phyloP scores from a whole-genome alignment of 2,888 invertebrate species.

The Aradus depressus region DNA sequence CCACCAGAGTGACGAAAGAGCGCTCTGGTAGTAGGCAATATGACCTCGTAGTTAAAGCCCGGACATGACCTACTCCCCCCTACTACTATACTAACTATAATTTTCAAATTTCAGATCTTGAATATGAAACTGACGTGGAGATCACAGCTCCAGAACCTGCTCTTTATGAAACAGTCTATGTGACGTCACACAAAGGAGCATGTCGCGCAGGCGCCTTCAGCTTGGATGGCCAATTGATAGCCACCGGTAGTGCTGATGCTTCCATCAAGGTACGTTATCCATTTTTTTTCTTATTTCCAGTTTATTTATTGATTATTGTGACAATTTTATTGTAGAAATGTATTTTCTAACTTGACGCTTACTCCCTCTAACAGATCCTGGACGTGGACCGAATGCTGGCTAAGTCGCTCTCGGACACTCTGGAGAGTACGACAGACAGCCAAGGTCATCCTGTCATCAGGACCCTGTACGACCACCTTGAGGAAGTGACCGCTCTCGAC shows the following conservation, averaged over 20 bases:
- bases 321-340: background rate
- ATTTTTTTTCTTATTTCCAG: no score
- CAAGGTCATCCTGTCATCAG: constrained; percentile 97
- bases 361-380: constrained; percentile 51
- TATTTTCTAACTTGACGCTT: background rate
- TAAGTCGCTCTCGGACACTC: constrained; percentile 87
- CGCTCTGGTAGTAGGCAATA: no score
- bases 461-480: constrained; percentile 92
- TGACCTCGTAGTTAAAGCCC: no score
- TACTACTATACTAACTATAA: no score
- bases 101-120: constrained; percentile 65
- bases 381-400: constrained; percentile 99
- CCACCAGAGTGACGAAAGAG: no score
- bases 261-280: constrained; percentile 71
- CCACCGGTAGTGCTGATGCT: constrained; percentile 96
- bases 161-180: constrained; percentile 95
- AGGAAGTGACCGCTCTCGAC: constrained; percentile 92
- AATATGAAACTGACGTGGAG: constrained; percentile 91
- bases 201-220: constrained; percentile 95
- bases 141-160: constrained; percentile 92
- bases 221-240: constrained; percentile 85
- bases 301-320: background rate
- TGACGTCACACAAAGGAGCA: constrained; percentile 94
- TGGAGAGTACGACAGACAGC: constrained; percentile 69
- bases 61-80: no score